Evolutionary conservation across 2,888 invertebrate genomes (phyloP).

Genomic region (Globia sparganii): DNA sequence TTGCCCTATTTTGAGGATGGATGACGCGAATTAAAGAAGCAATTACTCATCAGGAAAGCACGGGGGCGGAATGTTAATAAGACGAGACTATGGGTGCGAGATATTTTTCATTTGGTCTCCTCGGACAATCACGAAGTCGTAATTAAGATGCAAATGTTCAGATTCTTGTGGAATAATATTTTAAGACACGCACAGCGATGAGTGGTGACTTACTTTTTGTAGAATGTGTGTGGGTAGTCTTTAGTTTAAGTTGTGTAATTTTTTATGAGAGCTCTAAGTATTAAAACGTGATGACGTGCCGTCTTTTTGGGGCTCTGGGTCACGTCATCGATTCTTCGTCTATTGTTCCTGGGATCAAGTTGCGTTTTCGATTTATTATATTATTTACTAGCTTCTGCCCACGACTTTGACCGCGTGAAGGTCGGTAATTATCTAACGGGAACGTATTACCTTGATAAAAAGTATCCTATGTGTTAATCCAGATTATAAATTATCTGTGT

Average conservation of each 20-base stretch:
- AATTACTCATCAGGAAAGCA: slow-evolving; percentile 90
- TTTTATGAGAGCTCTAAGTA: not conserved
- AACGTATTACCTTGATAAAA: not conserved
- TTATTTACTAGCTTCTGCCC: not conserved
- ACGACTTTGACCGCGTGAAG: not conserved
- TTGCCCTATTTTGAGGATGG: slow-evolving; percentile 89
- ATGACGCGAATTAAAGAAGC: slow-evolving; percentile 90
- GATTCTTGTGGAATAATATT: slow-evolving; percentile 63
- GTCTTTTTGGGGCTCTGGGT: slow-evolving; percentile 2
- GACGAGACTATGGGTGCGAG: slow-evolving; percentile 83
- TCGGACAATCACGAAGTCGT: slow-evolving; percentile 82
- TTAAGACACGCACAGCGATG: slow-evolving; percentile 42
- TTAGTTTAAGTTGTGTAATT: slow-evolving; percentile 2
- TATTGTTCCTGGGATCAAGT: not conserved
- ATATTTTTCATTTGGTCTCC: slow-evolving; percentile 86
- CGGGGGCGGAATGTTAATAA: slow-evolving; percentile 90
- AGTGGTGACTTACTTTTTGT: slow-evolving; percentile 34
- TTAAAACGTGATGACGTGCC: not conserved
- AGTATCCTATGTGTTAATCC: not conserved
- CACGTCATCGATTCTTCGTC: slow-evolving; percentile 18
- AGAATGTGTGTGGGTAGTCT: slow-evolving; percentile 21
- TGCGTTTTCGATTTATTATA: not conserved
- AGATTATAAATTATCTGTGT: not conserved
- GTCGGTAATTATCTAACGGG: not conserved
- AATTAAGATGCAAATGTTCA: slow-evolving; percentile 82